Percentiles rank a stretch among this genome's conserved stretches.
Conservation (phyloP, 2,888 invertebrate species). For the Apantesis nais region DNA sequence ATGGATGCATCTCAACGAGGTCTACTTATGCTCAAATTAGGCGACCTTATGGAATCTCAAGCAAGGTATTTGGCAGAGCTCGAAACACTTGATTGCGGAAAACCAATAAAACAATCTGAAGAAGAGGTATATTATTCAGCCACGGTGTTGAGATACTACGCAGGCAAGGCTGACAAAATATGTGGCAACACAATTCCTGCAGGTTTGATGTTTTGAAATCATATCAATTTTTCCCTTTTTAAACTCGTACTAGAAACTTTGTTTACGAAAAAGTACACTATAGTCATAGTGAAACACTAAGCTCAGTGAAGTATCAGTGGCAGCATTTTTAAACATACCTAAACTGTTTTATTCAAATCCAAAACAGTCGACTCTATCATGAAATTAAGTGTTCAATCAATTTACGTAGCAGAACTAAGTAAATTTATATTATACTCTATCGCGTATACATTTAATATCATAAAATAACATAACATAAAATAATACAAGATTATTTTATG, state of each 20-base stretch:
- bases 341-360: too few species aligned
- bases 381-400: too few species aligned
- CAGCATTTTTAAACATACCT: neutral
- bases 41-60: conserved; percentile 92
- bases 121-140: conserved; percentile 89
- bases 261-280: too few species aligned
- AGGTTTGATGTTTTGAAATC: conserved; percentile 53
- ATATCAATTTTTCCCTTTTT: neutral
- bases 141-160: conserved; percentile 92
- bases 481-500: too few species aligned
- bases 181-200: conserved; percentile 91
- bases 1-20: conserved; percentile 94
- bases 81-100: conserved; percentile 98
- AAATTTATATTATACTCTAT: too few species aligned
- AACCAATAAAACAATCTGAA: conserved; percentile 91
- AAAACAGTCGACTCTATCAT: too few species aligned
- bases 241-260: too few species aligned
- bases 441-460: too few species aligned
- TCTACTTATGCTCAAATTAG: conserved; percentile 88
- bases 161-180: conserved; percentile 97
- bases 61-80: conserved; percentile 91
- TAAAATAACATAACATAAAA: too few species aligned
- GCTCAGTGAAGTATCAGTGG: too few species aligned
- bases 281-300: too few species aligned
- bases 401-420: too few species aligned